Evolutionary conservation across 2,888 invertebrate species (phyloP).

Genomic region (Tetragonula carbonaria): DNA sequence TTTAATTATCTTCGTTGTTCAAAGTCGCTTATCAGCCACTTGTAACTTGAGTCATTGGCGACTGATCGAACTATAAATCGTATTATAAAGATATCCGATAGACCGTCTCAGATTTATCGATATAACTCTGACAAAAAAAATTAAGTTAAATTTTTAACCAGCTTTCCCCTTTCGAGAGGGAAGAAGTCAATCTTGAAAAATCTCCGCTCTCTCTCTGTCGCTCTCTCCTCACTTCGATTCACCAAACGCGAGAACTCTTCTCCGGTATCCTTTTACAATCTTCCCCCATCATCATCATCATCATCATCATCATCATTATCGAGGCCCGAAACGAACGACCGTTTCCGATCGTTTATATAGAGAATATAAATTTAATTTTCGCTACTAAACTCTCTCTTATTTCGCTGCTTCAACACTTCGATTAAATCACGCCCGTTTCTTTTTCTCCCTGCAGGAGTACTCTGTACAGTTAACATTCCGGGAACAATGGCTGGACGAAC

Average conservation of each 20-base stretch:
- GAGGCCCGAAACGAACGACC: constrained; percentile 24
- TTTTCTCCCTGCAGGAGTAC: constrained; percentile 92
- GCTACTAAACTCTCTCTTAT: constrained; percentile 7
- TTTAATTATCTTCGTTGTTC: too few species aligned
- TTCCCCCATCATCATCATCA: neutral
- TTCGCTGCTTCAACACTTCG: neutral
- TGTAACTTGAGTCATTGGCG: too few species aligned
- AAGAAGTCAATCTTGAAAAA: neutral
- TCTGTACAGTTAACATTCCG: constrained; percentile 98
- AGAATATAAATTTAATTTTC: constrained; percentile 18
- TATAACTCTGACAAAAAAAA: too few species aligned
- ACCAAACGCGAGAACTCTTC: neutral
- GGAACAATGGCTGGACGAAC: constrained; percentile 98
- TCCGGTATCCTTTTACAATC: too few species aligned
- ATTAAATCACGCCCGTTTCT: constrained; percentile 27
- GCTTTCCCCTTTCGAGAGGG: neutral
- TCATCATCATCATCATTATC: neutral
- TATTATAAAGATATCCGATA: too few species aligned
- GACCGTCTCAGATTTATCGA: too few species aligned
- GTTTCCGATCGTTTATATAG: neutral
- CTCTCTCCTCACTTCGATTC: constrained; percentile 2
- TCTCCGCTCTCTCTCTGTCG: neutral
- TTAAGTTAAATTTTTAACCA: neutral
- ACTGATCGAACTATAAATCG: too few species aligned
- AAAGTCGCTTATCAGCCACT: too few species aligned